Percentiles rank a stretch among this genome's conserved stretches.
Conservation (phyloP, 2,888 invertebrate species). For the Cephalotes varians region DNA sequence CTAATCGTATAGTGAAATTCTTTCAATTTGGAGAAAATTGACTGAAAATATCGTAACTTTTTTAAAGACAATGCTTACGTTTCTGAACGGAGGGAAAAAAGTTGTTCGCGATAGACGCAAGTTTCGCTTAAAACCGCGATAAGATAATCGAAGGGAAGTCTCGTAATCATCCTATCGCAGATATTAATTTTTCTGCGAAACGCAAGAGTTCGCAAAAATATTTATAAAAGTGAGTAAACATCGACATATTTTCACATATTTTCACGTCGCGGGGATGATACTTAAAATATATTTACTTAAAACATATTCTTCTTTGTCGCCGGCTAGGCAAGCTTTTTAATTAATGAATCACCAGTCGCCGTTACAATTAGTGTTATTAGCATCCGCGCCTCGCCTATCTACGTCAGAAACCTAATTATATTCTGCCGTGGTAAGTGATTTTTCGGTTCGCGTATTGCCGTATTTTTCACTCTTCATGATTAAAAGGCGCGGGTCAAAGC, state of each 20-base stretch:
- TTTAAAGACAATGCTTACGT: not conserved
- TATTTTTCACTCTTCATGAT: constrained; percentile 37
- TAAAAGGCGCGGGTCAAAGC: constrained; percentile 19
- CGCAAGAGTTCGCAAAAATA: not conserved
- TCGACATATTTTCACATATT: not conserved
- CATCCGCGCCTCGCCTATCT: constrained; percentile 8
- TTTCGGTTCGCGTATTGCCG: not conserved
- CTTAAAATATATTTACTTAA: constrained; percentile 4
- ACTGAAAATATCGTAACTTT: not conserved
- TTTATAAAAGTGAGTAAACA: not conserved
- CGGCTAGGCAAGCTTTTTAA: constrained; percentile 19
- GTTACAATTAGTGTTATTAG: constrained; percentile 36
- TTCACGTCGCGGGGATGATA: not conserved
- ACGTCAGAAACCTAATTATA: constrained; percentile 39
- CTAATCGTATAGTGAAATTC: not conserved
- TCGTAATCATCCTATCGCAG: not conserved
- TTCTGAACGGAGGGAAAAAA: not conserved
- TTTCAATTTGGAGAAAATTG: not conserved
- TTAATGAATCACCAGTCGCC: constrained; percentile 13
- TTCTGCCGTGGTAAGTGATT: constrained; percentile 46
- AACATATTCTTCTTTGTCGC: not conserved
- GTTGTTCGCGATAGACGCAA: not conserved
- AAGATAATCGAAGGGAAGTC: not conserved
- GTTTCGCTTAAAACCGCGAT: not conserved
- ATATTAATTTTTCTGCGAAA: not conserved